A percentile compares a stretch with the other conserved stretches of the same genome.
Conservation (phyloP, 2,113 vertebrate species). For the Prunella himalayana region DNA sequence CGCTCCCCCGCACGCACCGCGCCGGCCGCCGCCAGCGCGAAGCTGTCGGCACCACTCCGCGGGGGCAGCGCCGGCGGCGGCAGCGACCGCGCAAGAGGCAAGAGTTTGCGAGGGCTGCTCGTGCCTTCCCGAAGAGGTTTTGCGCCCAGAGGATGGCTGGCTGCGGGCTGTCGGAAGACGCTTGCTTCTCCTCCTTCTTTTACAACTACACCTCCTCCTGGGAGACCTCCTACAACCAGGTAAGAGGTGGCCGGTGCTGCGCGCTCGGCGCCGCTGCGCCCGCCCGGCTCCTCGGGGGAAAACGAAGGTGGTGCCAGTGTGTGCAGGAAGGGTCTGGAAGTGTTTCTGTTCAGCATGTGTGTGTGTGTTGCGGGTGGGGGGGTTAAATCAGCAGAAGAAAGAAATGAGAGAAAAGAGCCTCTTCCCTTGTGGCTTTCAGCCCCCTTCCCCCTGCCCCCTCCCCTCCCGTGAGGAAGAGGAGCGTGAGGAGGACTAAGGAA, state of each 20-base stretch:
- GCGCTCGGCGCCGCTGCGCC: neutral
- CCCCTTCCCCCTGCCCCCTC: neutral
- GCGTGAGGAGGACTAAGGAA: neutral
- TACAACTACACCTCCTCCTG: slow-evolving; percentile 91
- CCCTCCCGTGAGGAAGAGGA: neutral
- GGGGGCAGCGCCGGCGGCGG: slow-evolving; percentile 22
- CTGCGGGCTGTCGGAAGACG: slow-evolving; percentile 86
- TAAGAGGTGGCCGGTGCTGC: slow-evolving; percentile 69
- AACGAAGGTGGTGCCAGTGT: neutral
- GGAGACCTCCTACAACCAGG: slow-evolving; percentile 91
- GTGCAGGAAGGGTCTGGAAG: neutral
- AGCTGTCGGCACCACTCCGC: slow-evolving; percentile 48
- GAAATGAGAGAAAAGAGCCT: neutral
- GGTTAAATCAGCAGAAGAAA: neutral
- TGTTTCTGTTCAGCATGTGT: neutral
- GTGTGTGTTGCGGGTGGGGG: neutral
- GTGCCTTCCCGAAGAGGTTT: slow-evolving; percentile 6
- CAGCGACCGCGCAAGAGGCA: slow-evolving; percentile 48
- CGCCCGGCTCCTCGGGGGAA: neutral
- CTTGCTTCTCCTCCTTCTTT: slow-evolving; percentile 86
- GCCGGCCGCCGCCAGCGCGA: slow-evolving; percentile 54
- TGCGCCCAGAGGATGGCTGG: slow-evolving; percentile 84
- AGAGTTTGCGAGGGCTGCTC: slow-evolving; percentile 65
- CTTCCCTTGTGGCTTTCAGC: neutral
- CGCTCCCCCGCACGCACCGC: neutral